Evolutionary conservation across 2,888 invertebrate genomes (phyloP).

Genomic region (Trissolcus brochymenae): DNA sequence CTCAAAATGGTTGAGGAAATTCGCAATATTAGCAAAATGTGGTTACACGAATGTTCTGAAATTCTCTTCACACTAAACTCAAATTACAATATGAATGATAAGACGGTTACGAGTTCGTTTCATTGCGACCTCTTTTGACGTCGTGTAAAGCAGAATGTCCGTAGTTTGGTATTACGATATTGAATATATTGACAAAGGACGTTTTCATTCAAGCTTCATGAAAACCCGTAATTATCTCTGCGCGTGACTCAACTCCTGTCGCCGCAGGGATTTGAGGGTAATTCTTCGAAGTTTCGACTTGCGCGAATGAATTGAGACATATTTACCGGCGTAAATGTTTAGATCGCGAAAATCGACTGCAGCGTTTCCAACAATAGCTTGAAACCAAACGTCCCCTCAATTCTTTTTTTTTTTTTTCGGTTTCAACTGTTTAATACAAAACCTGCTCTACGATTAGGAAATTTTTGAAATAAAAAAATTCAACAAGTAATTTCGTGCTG

Average conservation of each 20-base stretch:
- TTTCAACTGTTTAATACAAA: not conserved
- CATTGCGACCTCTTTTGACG: conserved; percentile 23
- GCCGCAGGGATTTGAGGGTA: conserved; percentile 35
- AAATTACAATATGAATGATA: conserved; percentile 30
- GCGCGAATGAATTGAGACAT: conserved; percentile 26
- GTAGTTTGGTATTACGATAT: conserved; percentile 33
- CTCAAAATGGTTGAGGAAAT: not conserved
- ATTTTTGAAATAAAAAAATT: not conserved
- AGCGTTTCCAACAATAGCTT: not conserved
- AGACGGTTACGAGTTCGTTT: conserved; percentile 37
- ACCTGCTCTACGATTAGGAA: no score
- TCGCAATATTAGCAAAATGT: not conserved
- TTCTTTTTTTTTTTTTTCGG: not conserved
- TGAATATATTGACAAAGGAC: conserved; percentile 44
- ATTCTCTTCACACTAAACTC: not conserved
- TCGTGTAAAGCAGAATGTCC: conserved; percentile 51
- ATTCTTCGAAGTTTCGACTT: conserved; percentile 39
- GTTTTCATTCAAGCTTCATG: conserved; percentile 34
- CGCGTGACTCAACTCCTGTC: conserved; percentile 46
- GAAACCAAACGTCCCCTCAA: not conserved
- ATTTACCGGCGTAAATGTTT: conserved; percentile 27
- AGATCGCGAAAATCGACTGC: conserved; percentile 15
- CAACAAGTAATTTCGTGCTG: not conserved
- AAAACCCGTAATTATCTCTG: conserved; percentile 65
- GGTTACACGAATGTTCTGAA: not conserved